Evolutionary conservation across 2,888 invertebrate species (phyloP).

Genomic region (Loripinus fragilis): DNA sequence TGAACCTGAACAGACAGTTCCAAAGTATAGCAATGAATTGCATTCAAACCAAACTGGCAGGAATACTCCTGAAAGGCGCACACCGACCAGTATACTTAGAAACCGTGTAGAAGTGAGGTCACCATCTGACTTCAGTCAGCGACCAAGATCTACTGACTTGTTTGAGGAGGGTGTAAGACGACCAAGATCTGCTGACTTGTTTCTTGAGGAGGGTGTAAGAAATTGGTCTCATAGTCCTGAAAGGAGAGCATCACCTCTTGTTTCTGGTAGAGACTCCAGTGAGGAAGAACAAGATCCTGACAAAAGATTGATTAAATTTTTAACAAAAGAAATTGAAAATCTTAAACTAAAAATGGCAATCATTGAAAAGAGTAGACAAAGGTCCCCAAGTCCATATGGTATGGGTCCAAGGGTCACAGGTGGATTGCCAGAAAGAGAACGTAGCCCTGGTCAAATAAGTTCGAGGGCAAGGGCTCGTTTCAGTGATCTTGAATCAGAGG

Average conservation of each 20-base stretch:
- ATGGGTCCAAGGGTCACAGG: slow-evolving; percentile 47
- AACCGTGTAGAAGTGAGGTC: slow-evolving; percentile 40
- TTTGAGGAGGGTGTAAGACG: slow-evolving; percentile 28
- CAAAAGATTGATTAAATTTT: slow-evolving; percentile 62
- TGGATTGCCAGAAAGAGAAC: slow-evolving; percentile 52
- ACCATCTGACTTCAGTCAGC: slow-evolving; percentile 38
- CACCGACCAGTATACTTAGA: slow-evolving; percentile 53
- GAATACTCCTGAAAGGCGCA: slow-evolving; percentile 27
- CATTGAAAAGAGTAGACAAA: slow-evolving; percentile 61
- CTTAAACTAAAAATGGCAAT: slow-evolving; percentile 73
- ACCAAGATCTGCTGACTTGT: slow-evolving; percentile 15
- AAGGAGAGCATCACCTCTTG: slow-evolving; percentile 35
- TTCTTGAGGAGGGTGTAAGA: slow-evolving; percentile 32
- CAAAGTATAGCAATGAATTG: slow-evolving; percentile 38
- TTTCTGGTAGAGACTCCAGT: slow-evolving; percentile 13
- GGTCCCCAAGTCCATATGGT: slow-evolving; percentile 52
- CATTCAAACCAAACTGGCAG: neutral
- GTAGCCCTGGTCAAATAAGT: slow-evolving; percentile 56
- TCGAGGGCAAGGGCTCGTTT: slow-evolving; percentile 56
- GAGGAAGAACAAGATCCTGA: slow-evolving; percentile 49
- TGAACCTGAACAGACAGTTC: slow-evolving; percentile 46
- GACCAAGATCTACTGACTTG: slow-evolving; percentile 15
- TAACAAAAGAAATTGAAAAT: slow-evolving; percentile 72
- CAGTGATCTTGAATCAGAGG: slow-evolving; percentile 44
- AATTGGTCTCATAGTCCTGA: slow-evolving; percentile 38